Evolutionary conservation across 2,888 invertebrate genomes (phyloP).

Genomic region (Oasisia sp.): DNA sequence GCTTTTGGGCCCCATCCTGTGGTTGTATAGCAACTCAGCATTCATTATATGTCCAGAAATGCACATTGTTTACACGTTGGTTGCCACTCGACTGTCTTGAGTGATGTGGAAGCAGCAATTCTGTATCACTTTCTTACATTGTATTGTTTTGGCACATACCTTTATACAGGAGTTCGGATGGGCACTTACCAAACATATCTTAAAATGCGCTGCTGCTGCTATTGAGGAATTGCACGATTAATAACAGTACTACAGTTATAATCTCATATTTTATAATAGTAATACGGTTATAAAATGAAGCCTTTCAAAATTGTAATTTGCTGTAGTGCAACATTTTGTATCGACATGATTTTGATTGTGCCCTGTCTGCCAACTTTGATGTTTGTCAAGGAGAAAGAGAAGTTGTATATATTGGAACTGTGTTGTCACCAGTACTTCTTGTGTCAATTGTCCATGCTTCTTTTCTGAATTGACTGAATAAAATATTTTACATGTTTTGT

Average conservation of each 20-base stretch:
- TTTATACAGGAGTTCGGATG: background rate
- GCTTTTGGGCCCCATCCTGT: background rate
- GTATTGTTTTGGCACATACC: background rate
- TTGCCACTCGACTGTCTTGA: background rate
- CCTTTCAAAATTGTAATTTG: background rate
- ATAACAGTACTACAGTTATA: background rate
- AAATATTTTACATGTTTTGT: slow-evolving; percentile 10
- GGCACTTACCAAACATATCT: background rate
- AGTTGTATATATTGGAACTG: background rate
- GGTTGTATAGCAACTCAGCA: background rate
- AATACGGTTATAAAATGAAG: background rate
- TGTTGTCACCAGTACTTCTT: background rate
- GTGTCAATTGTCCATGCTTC: background rate
- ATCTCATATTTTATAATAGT: too few relatives aligned
- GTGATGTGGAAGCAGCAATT: background rate
- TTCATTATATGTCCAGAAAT: background rate
- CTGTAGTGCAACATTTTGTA: background rate
- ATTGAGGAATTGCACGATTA: background rate
- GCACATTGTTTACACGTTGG: background rate
- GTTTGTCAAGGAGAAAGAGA: background rate
- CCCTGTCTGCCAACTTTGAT: background rate
- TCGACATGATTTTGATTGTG: background rate
- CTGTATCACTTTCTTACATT: background rate
- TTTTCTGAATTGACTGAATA: background rate
- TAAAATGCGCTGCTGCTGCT: background rate